Base-by-base conservation (phyloP, 2,797 vertebrate genomes). In the Poeciliopsis gracilis region DNA sequence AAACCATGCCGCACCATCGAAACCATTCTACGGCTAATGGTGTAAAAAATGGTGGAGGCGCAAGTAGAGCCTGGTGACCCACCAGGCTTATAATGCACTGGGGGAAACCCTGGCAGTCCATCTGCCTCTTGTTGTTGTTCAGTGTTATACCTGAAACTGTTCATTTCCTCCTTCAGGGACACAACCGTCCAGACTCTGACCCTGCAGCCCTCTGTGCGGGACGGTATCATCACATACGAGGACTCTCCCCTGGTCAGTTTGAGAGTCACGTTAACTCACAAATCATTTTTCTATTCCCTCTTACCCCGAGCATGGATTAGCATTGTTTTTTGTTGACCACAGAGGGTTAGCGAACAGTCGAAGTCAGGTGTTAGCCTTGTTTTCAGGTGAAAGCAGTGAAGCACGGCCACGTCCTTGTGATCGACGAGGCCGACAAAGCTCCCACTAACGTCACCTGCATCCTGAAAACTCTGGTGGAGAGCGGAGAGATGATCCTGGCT, bases 401-500 rank as follows among this genome's bases (percentile, higher is more conserved):
- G 83, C 90, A 94, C 0, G 98, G 98, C 15, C 97, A 98, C 87
- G 92, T 99, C 82, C 92, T 99, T 73, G 97, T 99, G 79, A 97
- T 99, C 1, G 98, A 99, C 75, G 98, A 99, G 76, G 98, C 98
- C 0, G 98, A 99, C 94, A 99, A 99, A 94, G 98, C 98, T 66
- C 98, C 98, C 53, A 99, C 98, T 33, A 99, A 99, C 74, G 98
- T 99, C 84, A 99, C 98, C 81, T 99, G 98, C 91, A 95, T 99
- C 93, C 97, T 99, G 79, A 99, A 99, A 96, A 97, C 98, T 55
- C 95, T 99, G 77, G 98, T 99, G 83, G 98, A 99, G 95, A 98
- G 96, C 57, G 97, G 98, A 43, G 98, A 99, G 93, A 99, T 99
- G 98, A 97, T 99, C 87, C 94, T 99, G 76, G 97, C 98, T 1